Base-by-base conservation (phyloP, 92 coral and sea anemone species). In the Umimayanthus chanpuru region DNA sequence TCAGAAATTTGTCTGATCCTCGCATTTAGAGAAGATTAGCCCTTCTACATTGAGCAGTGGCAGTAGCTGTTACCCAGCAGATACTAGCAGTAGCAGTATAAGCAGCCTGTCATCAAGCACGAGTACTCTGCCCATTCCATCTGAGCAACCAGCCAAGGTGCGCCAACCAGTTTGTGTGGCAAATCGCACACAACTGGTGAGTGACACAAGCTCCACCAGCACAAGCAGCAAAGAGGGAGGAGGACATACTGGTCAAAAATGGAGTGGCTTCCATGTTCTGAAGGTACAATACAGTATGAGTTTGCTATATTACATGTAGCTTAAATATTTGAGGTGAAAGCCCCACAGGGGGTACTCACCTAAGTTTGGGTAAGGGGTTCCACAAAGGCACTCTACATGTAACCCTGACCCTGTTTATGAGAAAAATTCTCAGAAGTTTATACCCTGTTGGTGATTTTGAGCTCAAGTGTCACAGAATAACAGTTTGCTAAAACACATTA, bases 151-250 rank as follows among this genome's bases (percentile, higher is more conserved):
- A 14, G 65, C 80, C 21, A 89, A 82, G 44, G 84, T 73, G 55
- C 91, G 85, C 56, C 66, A 73, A 38, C 90, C 91, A 1, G 88
- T 90, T 7, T 87, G 38, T 55, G 49, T 82, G 6, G 41, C 38
- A 56, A 55, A 85, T 14, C 92, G 93, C 2, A 88, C 92, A 6
- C 94, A 92, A 61, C 88, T 73, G 5, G 47, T 85, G 2, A 93
- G 93, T 58, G 96, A 94, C 58, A 83, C 90, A 6, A 94, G 96
- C 83, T 30, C 88, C 1, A 92, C 92, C 55, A 90, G 96, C 65
- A 85, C 91, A 11, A 90, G 79, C 6, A 90, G 93, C 73, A 90
- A 88, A 47, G 93, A 85, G 61, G 93, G 80, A 28, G 82, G 61
- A 39, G 9, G 43, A 9, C 82, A 36, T 36, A 65, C 39, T n/a